Conservation (phyloP, 2,797 vertebrate species). For the Hydrophis major region DNA sequence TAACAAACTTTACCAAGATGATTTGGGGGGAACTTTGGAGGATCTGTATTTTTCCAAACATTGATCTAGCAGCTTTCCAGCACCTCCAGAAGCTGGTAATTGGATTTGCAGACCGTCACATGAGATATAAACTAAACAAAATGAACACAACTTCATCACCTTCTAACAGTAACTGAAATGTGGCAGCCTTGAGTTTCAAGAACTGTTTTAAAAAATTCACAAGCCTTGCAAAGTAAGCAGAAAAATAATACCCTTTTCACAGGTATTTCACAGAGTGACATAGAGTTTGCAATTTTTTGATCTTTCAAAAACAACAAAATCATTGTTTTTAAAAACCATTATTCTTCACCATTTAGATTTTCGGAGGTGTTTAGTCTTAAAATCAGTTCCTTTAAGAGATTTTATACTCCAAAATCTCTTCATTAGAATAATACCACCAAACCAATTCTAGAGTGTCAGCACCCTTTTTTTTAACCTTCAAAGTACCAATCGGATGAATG, state of each 20-base stretch:
- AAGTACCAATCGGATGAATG: constrained; percentile 53
- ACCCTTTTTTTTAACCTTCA: neutral
- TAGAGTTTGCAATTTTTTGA: neutral
- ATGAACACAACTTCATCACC: neutral
- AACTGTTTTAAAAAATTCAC: neutral
- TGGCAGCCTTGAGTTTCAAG: neutral
- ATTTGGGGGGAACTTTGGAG: neutral
- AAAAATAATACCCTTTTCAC: neutral
- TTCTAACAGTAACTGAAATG: neutral
- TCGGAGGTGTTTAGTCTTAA: neutral
- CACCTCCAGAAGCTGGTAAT: neutral
- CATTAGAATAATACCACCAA: constrained; percentile 19
- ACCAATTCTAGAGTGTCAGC: constrained; percentile 37
- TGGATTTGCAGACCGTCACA: neutral
- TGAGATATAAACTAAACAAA: neutral
- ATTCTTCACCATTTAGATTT: neutral
- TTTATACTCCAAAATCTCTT: constrained; percentile 38
- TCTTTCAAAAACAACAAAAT: constrained; percentile 36
- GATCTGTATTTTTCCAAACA: neutral
- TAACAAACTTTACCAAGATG: neutral
- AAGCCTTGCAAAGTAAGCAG: neutral
- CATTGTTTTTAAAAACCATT: neutral
- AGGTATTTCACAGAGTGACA: neutral
- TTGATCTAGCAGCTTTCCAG: neutral
- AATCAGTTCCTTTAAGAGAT: neutral